phyloP scores from a whole-genome alignment of 2,888 invertebrate genomes.

The Oxyteleia sp. region DNA sequence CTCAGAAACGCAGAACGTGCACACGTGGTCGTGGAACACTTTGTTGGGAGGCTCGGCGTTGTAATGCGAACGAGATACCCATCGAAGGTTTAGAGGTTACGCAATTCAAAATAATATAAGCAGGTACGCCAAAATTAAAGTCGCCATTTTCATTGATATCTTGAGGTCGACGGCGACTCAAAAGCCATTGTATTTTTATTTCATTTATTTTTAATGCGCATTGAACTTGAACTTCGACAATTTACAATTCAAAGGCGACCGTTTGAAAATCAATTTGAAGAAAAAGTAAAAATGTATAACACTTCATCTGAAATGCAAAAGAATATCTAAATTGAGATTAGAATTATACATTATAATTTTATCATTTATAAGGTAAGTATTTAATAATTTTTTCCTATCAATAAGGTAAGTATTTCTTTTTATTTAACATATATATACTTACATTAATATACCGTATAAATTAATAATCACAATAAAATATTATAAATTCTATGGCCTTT shows the following conservation, averaged over 20 bases:
- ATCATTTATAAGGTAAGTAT: too few species aligned
- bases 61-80: conserved; percentile 59
- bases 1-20: conserved; percentile 43
- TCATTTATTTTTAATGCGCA: conserved; percentile 51
- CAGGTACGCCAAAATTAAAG: conserved; percentile 64
- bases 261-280: conserved; percentile 9
- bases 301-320: not conserved
- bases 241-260: conserved; percentile 53
- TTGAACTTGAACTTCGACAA: conserved; percentile 66
- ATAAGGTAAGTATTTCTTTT: too few species aligned
- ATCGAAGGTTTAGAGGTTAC: conserved; percentile 63
- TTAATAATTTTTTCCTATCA: too few species aligned
- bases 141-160: conserved; percentile 58
- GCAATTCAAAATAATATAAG: conserved; percentile 68
- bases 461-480: too few species aligned
- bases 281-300: conserved; percentile 23
- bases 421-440: too few species aligned
- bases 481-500: not conserved
- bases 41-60: conserved; percentile 47
- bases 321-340: not conserved
- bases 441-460: too few species aligned
- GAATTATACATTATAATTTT: too few species aligned
- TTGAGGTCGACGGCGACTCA: conserved; percentile 49
- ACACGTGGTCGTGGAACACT: conserved; percentile 54
- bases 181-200: conserved; percentile 48